Percentiles rank a stretch among this genome's conserved stretches.
phyloP scores from a whole-genome alignment of 2,113 vertebrate species.

The Psephotus haematonotus region DNA sequence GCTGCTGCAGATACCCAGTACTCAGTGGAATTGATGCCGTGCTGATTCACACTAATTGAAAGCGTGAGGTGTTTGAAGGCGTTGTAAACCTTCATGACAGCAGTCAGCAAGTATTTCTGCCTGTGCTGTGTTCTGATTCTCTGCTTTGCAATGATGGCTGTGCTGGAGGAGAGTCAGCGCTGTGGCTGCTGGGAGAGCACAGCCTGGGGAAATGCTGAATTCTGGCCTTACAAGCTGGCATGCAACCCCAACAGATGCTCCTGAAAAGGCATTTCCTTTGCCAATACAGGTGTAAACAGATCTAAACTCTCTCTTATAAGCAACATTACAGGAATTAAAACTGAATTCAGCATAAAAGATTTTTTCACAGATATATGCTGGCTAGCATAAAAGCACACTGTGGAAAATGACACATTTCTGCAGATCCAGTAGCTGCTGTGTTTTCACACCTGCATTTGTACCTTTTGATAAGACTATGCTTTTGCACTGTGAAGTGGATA shows the following conservation, averaged over 20 bases:
- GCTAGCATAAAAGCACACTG: not conserved
- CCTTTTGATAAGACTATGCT: not conserved
- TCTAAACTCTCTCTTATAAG: not conserved
- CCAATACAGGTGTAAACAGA: not conserved
- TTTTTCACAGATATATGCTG: not conserved
- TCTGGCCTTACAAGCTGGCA: not conserved
- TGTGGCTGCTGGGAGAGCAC: not conserved
- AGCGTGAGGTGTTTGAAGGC: not conserved
- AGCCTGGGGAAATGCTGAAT: not conserved
- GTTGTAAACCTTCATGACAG: not conserved
- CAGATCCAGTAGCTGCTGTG: not conserved
- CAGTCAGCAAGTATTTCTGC: conserved; percentile 4
- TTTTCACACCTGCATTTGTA: not conserved
- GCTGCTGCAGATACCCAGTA: not conserved
- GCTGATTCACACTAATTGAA: not conserved
- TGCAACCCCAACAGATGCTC: not conserved
- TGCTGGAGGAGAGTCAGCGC: not conserved
- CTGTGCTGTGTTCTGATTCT: not conserved
- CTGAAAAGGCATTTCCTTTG: not conserved
- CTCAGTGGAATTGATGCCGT: not conserved
- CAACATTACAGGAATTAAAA: not conserved
- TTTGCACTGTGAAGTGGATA: no score
- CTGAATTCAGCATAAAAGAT: not conserved
- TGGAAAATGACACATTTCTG: not conserved
- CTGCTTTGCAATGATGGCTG: not conserved